Base-by-base conservation (phyloP, 1,140 invertebrate genomes). In the Latrodectus geometricus region DNA sequence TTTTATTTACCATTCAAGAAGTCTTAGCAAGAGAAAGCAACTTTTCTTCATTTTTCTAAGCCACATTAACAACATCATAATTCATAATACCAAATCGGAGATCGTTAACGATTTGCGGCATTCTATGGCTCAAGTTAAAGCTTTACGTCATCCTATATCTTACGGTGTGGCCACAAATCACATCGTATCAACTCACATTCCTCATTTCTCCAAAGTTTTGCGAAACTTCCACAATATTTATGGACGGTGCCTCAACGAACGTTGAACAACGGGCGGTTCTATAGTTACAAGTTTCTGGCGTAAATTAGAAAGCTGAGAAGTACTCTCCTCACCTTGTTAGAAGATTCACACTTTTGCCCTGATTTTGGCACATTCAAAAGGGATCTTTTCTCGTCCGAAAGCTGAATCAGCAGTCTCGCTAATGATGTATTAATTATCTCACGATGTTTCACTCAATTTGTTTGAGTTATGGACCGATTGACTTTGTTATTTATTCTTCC, bases 181-280 rank as follows among this genome's bases (percentile, higher is more conserved):
- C n/a, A 11, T 21, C 9, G 11, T 14, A 21, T 23, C 4, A 23
- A n/a, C 9, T 76, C 49, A 20, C 74, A 52, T 73, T 73, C 72
- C 72, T 73, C 72, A 73, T 73, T 73, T 15, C 50, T 5, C 50
- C 21, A 54, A 76, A 76, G 15, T 23, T 76, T 76, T 56, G 14
- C 17, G 17, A 76, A 76, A 76, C 50, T 76, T 21, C 52, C 49
- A 56, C 50, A 76, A 76, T 76, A 76, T 76, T 76, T 76, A 76
- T 76, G 74, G 20, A 76, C 49, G 12, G 15, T 7, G 68, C 2
- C 17, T 11, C 68, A 11, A 9, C 70, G 35, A 48, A 12, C 70
- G 48, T 73, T 73, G 70, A 73, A 49, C 21, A 49, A 73, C 70
- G 12, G 15, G 17, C 74, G n/a, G 23, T 21, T 54, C 15, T 61